These are phyloP conservation scores for Anneissia japonica DNA, from an alignment of 35 echinoderm and acorn worm species.

Conservation along the genomic window DNA sequence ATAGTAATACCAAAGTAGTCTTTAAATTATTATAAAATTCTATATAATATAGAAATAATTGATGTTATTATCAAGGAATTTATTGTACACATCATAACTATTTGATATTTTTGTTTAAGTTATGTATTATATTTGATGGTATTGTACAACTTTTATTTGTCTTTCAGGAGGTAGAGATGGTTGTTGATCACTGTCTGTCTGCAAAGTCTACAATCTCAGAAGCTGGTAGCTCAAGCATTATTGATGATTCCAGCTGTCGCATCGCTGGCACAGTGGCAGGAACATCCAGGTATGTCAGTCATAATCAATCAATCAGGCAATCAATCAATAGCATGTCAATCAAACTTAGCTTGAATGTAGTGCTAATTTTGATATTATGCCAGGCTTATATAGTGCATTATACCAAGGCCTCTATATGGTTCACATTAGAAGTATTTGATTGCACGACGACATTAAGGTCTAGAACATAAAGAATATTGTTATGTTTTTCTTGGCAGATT, in stretches of 20 bases:
- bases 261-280: constrained; percentile 42
- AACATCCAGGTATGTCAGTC: constrained; percentile 55
- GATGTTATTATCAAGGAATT: not conserved
- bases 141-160: not conserved
- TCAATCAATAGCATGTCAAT: too few species aligned
- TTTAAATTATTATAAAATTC: too few species aligned
- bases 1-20: too few species aligned
- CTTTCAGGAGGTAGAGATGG: constrained; percentile 68
- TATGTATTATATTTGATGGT: not conserved
- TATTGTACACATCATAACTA: not conserved
- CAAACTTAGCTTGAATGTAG: too few species aligned
- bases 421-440: too few species aligned
- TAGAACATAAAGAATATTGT: too few species aligned
- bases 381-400: too few species aligned
- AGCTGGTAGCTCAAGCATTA: constrained; percentile 15
- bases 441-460: too few species aligned
- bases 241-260: constrained; percentile 27
- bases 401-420: too few species aligned
- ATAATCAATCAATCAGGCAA: too few species aligned
- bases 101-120: not conserved
- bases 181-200: constrained; percentile 64
- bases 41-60: too few species aligned
- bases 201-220: constrained; percentile 27
- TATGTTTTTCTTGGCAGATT: constrained; percentile 49
- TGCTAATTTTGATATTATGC: too few species aligned